phyloP scores from a whole-genome alignment of 2,888 invertebrate genomes.

The Drosophila colorata region DNA sequence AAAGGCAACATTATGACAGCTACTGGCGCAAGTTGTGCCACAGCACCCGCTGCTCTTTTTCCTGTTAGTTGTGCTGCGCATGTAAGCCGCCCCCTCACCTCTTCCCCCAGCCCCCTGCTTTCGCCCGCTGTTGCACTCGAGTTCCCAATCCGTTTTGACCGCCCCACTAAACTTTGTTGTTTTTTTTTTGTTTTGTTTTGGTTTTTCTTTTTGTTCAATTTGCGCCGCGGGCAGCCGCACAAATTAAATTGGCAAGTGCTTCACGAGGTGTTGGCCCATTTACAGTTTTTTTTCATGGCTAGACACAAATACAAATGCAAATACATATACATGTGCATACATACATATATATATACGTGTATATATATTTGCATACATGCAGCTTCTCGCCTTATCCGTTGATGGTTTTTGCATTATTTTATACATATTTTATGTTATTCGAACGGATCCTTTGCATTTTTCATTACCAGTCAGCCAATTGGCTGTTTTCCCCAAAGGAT shows the following conservation, averaged over 20 bases:
- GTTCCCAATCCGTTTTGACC: slow-evolving; percentile 31
- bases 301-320: neutral
- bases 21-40: neutral
- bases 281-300: slow-evolving; percentile 15
- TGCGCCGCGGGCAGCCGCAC: slow-evolving; percentile 42
- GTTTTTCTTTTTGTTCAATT: slow-evolving; percentile 32
- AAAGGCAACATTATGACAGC: slow-evolving; percentile 42
- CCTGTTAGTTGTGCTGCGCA: neutral
- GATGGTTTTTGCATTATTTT: slow-evolving; percentile 57
- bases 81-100: no score
- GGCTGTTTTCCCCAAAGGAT: slow-evolving; percentile 42
- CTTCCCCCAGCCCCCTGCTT: no score
- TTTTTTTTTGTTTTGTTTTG: slow-evolving; percentile 11
- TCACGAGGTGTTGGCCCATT: slow-evolving; percentile 59
- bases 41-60: slow-evolving; percentile 1
- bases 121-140: slow-evolving; percentile 4
- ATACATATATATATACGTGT: neutral
- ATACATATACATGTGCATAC: neutral
- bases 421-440: slow-evolving; percentile 66
- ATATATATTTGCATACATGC: slow-evolving; percentile 13
- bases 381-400: slow-evolving; percentile 41
- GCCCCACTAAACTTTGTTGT: slow-evolving; percentile 11
- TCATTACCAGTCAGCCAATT: slow-evolving; percentile 60
- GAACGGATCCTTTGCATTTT: slow-evolving; percentile 66
- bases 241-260: slow-evolving; percentile 59